These are phyloP conservation scores for Drosophila maculinotata DNA, from an alignment of 2,888 invertebrate genomes.

Conservation along the genomic window DNA sequence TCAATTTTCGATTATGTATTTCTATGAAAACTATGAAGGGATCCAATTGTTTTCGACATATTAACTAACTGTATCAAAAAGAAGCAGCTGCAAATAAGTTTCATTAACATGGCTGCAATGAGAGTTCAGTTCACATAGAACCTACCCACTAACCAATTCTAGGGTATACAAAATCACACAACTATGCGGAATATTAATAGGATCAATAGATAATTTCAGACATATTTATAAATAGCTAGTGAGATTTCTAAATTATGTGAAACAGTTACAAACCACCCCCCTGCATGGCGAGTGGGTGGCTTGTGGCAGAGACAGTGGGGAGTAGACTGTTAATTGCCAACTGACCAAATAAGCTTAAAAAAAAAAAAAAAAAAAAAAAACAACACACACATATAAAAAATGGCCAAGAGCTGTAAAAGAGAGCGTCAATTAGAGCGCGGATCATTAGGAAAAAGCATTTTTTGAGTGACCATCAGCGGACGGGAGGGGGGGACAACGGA, in stretches of 20 bases:
- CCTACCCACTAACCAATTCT: not conserved
- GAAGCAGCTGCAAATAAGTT: too few relatives aligned
- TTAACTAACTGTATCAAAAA: too few relatives aligned
- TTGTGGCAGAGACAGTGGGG: not conserved
- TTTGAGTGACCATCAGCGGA: constrained; percentile 41
- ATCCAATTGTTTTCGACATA: too few relatives aligned
- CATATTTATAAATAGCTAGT: constrained; percentile 7
- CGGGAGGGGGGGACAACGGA: constrained; percentile 9
- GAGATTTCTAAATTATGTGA: constrained; percentile 2
- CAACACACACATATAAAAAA: constrained; percentile 1
- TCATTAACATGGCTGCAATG: too few relatives aligned
- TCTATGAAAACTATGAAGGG: too few relatives aligned
- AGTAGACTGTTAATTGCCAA: constrained; percentile 44
- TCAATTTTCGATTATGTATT: too few relatives aligned
- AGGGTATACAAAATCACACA: not conserved
- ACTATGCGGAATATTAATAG: not conserved
- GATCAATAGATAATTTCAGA: constrained; percentile 10
- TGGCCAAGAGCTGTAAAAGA: constrained; percentile 14
- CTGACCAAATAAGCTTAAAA: constrained; percentile 39
- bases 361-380: not conserved
- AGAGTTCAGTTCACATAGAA: too few relatives aligned
- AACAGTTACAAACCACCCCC: constrained; percentile 17
- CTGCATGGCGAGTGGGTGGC: constrained; percentile 7
- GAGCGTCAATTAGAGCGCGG: constrained; percentile 68
- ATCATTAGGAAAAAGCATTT: constrained; percentile 62